These are phyloP conservation scores for Mixornis gularis DNA, from an alignment of 2,113 vertebrate genomes.

Conservation along the genomic window DNA sequence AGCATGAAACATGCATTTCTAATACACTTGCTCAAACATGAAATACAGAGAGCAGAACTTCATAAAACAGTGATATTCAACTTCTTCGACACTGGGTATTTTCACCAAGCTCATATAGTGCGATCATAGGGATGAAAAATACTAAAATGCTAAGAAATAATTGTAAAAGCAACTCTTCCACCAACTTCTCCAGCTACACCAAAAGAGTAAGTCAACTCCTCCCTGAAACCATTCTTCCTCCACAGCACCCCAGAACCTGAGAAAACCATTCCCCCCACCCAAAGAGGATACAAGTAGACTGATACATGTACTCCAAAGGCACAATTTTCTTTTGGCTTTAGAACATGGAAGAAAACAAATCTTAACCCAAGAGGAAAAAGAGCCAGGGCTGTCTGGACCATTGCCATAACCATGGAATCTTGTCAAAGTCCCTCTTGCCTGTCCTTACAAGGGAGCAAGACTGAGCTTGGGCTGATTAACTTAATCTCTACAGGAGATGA, in stretches of 20 bases:
- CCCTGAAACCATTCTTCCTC: not conserved
- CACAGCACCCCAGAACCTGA: not conserved
- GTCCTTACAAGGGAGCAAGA: conserved; percentile 46
- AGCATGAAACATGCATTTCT: not conserved
- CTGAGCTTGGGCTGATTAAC: conserved; percentile 11
- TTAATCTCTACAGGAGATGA: conserved; percentile 12
- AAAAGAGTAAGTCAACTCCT: not conserved
- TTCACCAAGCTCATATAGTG: not conserved
- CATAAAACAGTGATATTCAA: not conserved
- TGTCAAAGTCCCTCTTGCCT: conserved; percentile 22
- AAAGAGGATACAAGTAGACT: not conserved
- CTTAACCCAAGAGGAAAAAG: conserved; percentile 2
- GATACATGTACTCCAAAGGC: not conserved
- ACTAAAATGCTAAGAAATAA: not conserved
- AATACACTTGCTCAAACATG: not conserved
- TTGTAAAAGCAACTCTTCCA: not conserved
- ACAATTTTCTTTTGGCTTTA: not conserved
- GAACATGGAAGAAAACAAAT: not conserved
- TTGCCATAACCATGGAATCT: conserved; percentile 11
- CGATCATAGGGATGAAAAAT: not conserved
- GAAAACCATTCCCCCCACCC: not conserved
- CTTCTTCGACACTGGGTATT: not conserved
- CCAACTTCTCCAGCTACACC: not conserved
- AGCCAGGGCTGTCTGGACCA: conserved; percentile 4
- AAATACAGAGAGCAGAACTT: not conserved